Evolutionary conservation across 2,113 vertebrate species (phyloP).

Genomic region (Oxyruncus cristatus): DNA sequence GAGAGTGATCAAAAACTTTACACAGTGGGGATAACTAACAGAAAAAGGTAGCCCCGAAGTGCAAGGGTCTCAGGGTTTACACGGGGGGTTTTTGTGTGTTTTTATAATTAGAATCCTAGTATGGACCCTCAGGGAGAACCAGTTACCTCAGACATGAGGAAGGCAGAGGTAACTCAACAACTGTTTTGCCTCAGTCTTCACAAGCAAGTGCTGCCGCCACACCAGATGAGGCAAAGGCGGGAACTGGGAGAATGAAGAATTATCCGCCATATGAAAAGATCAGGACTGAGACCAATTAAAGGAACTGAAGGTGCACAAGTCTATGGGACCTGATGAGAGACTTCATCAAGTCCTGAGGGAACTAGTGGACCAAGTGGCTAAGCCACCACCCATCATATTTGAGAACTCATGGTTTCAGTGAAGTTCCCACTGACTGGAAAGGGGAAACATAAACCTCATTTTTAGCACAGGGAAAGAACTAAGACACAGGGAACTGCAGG

Average conservation of each 20-base stretch:
- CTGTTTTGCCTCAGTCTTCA: not conserved
- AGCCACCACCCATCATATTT: too few relatives aligned
- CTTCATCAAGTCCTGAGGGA: not conserved
- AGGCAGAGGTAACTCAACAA: not conserved
- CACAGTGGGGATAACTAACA: not conserved
- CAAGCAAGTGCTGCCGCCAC: not conserved
- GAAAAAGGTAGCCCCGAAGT: not conserved
- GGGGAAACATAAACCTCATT: not conserved
- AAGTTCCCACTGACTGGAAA: not conserved
- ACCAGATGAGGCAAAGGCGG: not conserved
- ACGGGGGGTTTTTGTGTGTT: fast-evolving
- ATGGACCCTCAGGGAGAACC: not conserved
- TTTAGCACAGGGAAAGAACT: not conserved
- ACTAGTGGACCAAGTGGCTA: fast-evolving
- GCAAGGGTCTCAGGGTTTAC: not conserved
- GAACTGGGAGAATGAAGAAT: not conserved
- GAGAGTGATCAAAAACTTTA: not conserved
- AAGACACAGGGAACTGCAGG: not conserved
- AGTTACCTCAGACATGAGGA: not conserved
- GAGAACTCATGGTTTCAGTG: not conserved
- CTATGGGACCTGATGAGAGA: not conserved
- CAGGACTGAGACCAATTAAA: not conserved
- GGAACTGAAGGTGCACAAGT: not conserved
- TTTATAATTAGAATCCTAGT: not conserved
- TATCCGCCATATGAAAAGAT: not conserved